Percentiles rank a stretch among this genome's conserved stretches.
Evolutionary conservation across 2,797 vertebrate genomes (phyloP).

Genomic region (Sebastes steindachneri): DNA sequence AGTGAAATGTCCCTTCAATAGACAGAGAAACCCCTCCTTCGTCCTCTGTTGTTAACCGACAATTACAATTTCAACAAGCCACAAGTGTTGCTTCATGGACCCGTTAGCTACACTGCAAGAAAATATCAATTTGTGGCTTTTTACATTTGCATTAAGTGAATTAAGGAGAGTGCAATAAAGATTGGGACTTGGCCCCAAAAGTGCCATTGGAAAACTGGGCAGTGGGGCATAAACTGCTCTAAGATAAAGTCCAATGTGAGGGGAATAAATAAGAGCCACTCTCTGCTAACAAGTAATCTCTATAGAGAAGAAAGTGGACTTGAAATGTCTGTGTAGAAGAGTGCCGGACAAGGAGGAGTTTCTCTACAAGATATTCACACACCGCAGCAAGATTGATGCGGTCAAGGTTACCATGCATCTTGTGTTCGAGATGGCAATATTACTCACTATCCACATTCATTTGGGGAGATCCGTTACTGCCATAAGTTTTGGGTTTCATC

Average conservation of each 20-base stretch:
- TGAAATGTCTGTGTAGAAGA: neutral
- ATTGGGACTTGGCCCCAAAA: constrained; percentile 5
- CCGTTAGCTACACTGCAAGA: constrained; percentile 21
- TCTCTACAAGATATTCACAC: neutral
- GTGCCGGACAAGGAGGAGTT: neutral
- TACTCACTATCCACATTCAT: neutral
- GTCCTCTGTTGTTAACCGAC: constrained; percentile 42
- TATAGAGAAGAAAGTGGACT: neutral
- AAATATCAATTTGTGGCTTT: constrained; percentile 46
- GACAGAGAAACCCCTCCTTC: constrained; percentile 34
- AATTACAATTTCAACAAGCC: constrained; percentile 37
- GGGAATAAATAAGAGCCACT: constrained; percentile 11
- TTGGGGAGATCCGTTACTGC: neutral
- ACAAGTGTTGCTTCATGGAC: constrained; percentile 11
- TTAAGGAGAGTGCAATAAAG: constrained; percentile 23
- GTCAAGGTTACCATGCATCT: neutral
- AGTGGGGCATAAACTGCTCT: constrained; percentile 22
- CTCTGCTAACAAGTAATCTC: constrained; percentile 22
- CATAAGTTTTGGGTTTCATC: constrained; percentile 7
- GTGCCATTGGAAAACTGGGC: constrained; percentile 7
- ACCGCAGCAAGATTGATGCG: neutral
- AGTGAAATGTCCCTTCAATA: constrained; percentile 41
- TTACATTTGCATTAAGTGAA: constrained; percentile 39
- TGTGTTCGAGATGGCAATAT: constrained; percentile 4
- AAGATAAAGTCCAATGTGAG: constrained; percentile 29